Evolutionary conservation across 2,888 invertebrate species (phyloP).

Genomic region (Chymomyza procnemis): DNA sequence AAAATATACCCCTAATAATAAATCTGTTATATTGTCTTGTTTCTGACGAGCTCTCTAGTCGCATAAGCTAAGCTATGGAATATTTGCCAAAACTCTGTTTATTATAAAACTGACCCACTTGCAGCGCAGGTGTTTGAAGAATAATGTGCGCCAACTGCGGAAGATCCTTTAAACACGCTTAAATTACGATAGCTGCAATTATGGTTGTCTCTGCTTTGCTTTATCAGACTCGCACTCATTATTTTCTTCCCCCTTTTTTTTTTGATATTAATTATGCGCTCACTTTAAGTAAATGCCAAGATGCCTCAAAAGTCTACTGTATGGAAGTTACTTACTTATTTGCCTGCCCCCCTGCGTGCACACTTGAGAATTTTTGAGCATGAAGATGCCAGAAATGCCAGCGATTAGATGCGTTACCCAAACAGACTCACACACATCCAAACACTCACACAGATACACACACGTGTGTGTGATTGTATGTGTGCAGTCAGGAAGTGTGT

Average conservation of each 20-base stretch:
- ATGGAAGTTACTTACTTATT: not conserved
- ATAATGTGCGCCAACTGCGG: constrained; percentile 12
- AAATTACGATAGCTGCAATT: not conserved
- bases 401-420: constrained; percentile 57
- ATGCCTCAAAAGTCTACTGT: not conserved
- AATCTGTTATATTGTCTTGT: too few species aligned
- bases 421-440: not conserved
- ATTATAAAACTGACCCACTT: not conserved
- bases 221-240: not conserved
- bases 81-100: not conserved
- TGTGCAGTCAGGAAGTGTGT: constrained; percentile 3
- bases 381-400: constrained; percentile 46
- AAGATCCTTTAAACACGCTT: not conserved
- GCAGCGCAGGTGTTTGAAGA: constrained; percentile 58
- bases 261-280: constrained; percentile 52
- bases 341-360: not conserved
- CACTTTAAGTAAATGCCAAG: not conserved
- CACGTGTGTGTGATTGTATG: not conserved
- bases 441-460: not conserved
- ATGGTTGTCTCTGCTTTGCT: not conserved
- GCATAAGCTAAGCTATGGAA: too few species aligned
- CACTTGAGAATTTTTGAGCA: constrained; percentile 12
- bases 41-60: too few species aligned
- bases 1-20: too few species aligned
- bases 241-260: not conserved